These are phyloP conservation scores for Callionymus lyra DNA, from an alignment of 2,113 vertebrate species.

Conservation along the genomic window DNA sequence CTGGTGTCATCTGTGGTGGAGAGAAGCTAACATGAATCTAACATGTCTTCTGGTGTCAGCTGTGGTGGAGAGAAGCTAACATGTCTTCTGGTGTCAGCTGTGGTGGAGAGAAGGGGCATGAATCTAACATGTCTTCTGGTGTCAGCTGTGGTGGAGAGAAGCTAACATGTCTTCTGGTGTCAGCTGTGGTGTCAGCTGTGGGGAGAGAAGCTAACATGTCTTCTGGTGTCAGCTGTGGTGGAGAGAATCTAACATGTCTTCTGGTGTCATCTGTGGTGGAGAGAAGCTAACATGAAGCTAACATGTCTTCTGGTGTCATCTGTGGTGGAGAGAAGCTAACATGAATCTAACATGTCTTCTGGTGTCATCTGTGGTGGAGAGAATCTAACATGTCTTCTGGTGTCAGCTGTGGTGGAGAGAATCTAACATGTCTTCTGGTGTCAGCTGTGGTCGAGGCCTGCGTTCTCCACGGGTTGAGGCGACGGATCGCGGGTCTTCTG, in stretches of 20 bases:
- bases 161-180: conserved; percentile 14
- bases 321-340: conserved; percentile 87
- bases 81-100: conserved; percentile 61
- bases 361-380: background rate
- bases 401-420: background rate
- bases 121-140: conserved; percentile 17
- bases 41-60: conserved; percentile 59
- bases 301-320: conserved; percentile 58
- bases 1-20: conserved; percentile 78
- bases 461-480: conserved; percentile 79
- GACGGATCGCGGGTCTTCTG: conserved; percentile 86
- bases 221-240: conserved; percentile 71
- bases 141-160: conserved; percentile 84
- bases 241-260: too few species aligned
- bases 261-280: conserved; percentile 78
- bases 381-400: background rate
- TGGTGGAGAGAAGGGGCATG: too few species aligned
- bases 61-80: conserved; percentile 87
- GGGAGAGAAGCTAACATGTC: too few species aligned
- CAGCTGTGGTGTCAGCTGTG: conserved; percentile 88
- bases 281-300: too few species aligned
- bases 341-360: conserved; percentile 6
- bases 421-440: conserved; percentile 11
- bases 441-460: conserved; percentile 88
- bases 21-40: too few species aligned